Conservation (phyloP, 2,888 invertebrate genomes). For the Trichogramma evanescens region DNA sequence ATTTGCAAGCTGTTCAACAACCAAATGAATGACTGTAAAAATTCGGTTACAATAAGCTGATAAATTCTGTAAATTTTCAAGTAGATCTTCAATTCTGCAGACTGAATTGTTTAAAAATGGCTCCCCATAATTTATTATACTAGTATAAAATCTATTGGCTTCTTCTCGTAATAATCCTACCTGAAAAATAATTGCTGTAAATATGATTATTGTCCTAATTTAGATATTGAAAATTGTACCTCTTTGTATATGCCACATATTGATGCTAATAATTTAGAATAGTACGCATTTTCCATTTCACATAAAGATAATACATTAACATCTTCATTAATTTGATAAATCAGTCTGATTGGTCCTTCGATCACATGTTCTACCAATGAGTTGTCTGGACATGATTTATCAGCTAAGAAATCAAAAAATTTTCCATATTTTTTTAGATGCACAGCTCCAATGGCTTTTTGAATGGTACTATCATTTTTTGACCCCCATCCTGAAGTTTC, state of each 20-base stretch:
- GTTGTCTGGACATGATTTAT: slow-evolving; percentile 29
- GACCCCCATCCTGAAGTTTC: slow-evolving; percentile 38
- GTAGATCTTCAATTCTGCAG: slow-evolving; percentile 31
- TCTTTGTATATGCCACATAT: slow-evolving; percentile 75
- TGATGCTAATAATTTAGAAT: slow-evolving; percentile 73
- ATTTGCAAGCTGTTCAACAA: slow-evolving; percentile 37
- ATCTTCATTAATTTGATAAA: slow-evolving; percentile 56
- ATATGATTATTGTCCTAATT: neutral
- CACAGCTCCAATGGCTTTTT: slow-evolving; percentile 51
- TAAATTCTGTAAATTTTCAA: slow-evolving; percentile 40
- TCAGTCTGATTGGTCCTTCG: slow-evolving; percentile 40
- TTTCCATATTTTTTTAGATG: slow-evolving; percentile 52
- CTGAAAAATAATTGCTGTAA: slow-evolving; percentile 9
- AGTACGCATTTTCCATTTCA: slow-evolving; percentile 74
- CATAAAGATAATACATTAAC: slow-evolving; percentile 63
- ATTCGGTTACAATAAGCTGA: slow-evolving; percentile 37
- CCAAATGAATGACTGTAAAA: slow-evolving; percentile 33
- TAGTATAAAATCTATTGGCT: slow-evolving; percentile 55
- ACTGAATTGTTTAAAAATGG: slow-evolving; percentile 45
- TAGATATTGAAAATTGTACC: slow-evolving; percentile 22
- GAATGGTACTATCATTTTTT: slow-evolving; percentile 39
- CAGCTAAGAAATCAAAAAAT: slow-evolving; percentile 50
- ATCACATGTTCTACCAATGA: slow-evolving; percentile 34
- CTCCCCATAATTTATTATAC: slow-evolving; percentile 44
- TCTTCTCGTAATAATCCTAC: slow-evolving; percentile 61